These are phyloP conservation scores for Dasypolia templi DNA, from an alignment of 2,888 invertebrate genomes.

Conservation along the genomic window DNA sequence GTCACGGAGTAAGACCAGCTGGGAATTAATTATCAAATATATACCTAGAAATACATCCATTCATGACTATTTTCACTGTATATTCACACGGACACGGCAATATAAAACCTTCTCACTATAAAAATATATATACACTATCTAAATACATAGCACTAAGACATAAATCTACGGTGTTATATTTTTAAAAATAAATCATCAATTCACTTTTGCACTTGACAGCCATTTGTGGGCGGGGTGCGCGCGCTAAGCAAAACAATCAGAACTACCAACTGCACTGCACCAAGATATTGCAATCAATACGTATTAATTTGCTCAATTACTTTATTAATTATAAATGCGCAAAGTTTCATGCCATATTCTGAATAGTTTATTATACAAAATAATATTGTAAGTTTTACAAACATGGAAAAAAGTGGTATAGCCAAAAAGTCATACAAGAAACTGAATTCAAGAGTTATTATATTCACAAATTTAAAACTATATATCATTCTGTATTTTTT, in stretches of 20 bases:
- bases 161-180: conserved; percentile 37
- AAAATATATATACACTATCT: conserved; percentile 59
- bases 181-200: conserved; percentile 67
- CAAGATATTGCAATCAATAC: conserved; percentile 60
- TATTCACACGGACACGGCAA: conserved; percentile 48
- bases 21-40: conserved; percentile 66
- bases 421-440: background rate
- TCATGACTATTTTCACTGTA: conserved; percentile 46
- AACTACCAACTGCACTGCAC: conserved; percentile 76
- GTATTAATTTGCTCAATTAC: conserved; percentile 33
- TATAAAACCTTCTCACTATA: conserved; percentile 51
- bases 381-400: background rate
- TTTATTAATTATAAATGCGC: conserved; percentile 19
- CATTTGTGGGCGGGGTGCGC: conserved; percentile 84
- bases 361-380: background rate
- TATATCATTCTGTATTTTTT: background rate
- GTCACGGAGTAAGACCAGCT: conserved; percentile 35
- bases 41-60: conserved; percentile 47
- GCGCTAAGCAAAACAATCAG: conserved; percentile 80
- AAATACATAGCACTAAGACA: conserved; percentile 54
- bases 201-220: conserved; percentile 78
- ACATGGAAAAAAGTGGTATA: background rate
- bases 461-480: no score
- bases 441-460: no score
- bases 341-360: background rate